phyloP scores from a whole-genome alignment of 2,797 vertebrate species.

The Aythya fuligula region DNA sequence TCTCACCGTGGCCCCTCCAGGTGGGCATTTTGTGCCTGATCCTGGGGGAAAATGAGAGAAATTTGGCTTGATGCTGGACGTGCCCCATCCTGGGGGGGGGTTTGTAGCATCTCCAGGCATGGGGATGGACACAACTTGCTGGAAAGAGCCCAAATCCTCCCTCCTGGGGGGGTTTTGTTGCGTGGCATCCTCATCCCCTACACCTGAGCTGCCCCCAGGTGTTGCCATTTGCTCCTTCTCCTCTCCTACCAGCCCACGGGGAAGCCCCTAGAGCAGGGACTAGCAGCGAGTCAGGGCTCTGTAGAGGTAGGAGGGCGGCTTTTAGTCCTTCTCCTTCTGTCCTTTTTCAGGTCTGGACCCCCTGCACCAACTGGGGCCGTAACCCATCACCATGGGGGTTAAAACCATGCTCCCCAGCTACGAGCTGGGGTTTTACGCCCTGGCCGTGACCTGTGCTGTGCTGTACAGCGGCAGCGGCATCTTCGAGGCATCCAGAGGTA shows the following conservation, averaged over 20 bases:
- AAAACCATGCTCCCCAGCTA: conserved; percentile 90
- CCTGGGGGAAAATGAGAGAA: neutral
- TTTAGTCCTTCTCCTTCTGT: neutral
- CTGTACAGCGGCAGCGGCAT: conserved; percentile 89
- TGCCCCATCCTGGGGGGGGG: neutral
- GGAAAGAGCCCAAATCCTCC: neutral
- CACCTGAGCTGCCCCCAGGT: neutral
- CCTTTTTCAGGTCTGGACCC: neutral
- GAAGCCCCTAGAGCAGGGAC: neutral
- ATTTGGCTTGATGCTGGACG: neutral
- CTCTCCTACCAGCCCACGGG: neutral
- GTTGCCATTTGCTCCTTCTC: neutral
- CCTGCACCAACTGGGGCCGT: rapidly evolving
- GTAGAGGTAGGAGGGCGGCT: rapidly evolving
- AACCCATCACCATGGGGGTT: conserved; percentile 84
- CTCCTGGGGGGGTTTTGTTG: neutral
- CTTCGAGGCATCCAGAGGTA: conserved; percentile 91
- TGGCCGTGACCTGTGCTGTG: conserved; percentile 86
- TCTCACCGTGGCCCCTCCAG: rapidly evolving
- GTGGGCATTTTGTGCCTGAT: rapidly evolving
- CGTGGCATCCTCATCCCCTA: neutral
- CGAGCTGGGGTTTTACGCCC: conserved; percentile 91
- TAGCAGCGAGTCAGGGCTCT: neutral
- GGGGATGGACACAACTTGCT: neutral
- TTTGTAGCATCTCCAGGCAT: rapidly evolving